These are phyloP conservation scores for Sclerodermus sp. DNA, from an alignment of 2,888 invertebrate species.

Conservation along the genomic window DNA sequence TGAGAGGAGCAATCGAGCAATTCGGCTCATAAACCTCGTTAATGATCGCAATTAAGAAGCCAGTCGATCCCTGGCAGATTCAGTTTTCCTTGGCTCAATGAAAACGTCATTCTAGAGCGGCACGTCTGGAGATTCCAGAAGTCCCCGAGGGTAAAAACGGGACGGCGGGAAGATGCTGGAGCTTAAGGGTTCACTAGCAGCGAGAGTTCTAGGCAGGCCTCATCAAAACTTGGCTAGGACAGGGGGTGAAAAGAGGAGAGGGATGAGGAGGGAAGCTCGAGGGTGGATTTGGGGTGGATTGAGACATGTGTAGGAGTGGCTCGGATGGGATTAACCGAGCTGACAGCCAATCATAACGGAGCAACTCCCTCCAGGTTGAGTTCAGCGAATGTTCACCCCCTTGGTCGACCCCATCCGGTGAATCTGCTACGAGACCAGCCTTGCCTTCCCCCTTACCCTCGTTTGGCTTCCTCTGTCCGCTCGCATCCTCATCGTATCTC, in stretches of 20 bases:
- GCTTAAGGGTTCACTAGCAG: no score
- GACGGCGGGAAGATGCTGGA: no score
- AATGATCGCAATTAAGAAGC: no score
- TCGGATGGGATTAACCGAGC: slow-evolving; percentile 44
- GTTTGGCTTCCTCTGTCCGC: slow-evolving; percentile 1
- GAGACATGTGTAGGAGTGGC: slow-evolving; percentile 52
- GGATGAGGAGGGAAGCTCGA: not conserved
- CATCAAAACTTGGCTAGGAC: no score
- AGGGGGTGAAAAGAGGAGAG: not conserved
- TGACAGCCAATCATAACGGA: slow-evolving; percentile 50
- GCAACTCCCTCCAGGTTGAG: slow-evolving; percentile 38
- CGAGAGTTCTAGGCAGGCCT: no score
- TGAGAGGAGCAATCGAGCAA: no score
- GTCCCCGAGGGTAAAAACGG: no score
- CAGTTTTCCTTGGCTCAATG: no score
- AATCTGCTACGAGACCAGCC: not conserved
- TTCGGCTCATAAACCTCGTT: no score
- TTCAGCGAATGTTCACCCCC: slow-evolving; percentile 27
- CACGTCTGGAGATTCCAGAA: no score
- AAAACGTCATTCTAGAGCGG: no score
- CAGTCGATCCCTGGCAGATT: no score
- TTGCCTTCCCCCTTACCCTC: not conserved
- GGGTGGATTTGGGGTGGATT: slow-evolving; percentile 39
- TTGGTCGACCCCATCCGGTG: slow-evolving; percentile 23
- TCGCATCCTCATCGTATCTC: not conserved